Evolutionary conservation across 2,888 invertebrate genomes (phyloP), one percentile per base, ranked within the genome.

Genomic region (Opisthograptis luteolata): DNA sequence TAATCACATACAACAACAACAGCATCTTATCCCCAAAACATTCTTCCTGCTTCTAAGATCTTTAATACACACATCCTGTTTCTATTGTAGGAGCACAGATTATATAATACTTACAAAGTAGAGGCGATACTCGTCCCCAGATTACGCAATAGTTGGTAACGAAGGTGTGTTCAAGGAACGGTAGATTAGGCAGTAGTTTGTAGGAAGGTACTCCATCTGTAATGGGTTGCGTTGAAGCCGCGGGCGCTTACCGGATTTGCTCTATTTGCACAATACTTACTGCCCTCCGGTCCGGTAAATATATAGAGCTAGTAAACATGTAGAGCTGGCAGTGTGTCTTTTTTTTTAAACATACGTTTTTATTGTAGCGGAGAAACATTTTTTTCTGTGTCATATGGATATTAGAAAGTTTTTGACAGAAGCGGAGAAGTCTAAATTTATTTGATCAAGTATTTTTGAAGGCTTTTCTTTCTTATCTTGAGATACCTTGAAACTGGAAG

Each of bases 201-300:
- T 14, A 19, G 2, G 1, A 6, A 2, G 17, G 34, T 36, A 43
- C 45, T 69, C 69, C 69, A 76, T 76, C 73, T 74, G 74, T 65
- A 60, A 62, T 60, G 55, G 64, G 51, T 57, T 59, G 62, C 60
- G 59, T 67, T 61, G 50, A 56, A 60, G 79, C 80, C 79, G 74
- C 78, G 62, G 71, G 79, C 76, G 74, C 66, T 79, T 80, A 81
- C 81, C 82, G 84, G 86, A 87, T 87, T 85, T 82, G 72, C 79
- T 82, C 62, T 81, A 81, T 87, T 87, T 87, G 82, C 81, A 74
- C 87, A 83, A 84, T 85, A 77, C 81, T 78, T 73, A 70, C 69
- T 73, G 70, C 75, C 68, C 69, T 62, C 43, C 63, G 68, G 68
- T 67, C 62, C 58, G 46, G 30, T 30, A 34, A 22, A 34, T 32